Conservation (phyloP, 2,888 invertebrate species). For the Nymphalis urticae region DNA sequence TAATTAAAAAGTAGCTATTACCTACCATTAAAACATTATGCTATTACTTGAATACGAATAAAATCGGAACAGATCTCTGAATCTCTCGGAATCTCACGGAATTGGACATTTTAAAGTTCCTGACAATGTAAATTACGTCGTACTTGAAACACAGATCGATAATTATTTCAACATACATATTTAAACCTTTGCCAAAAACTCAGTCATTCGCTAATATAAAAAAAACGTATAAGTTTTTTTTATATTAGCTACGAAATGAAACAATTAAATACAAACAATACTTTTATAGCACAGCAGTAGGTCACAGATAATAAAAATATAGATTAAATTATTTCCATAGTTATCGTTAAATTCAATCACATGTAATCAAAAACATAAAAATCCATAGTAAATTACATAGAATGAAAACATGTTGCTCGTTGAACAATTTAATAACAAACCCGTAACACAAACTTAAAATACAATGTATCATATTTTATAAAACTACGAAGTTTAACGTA, state of each 20-base stretch:
- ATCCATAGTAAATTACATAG: neutral
- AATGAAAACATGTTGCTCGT: neutral
- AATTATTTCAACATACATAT: no score
- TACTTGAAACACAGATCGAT: no score
- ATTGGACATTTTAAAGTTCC: no score
- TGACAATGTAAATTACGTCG: no score
- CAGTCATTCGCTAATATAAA: no score
- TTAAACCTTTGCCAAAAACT: no score
- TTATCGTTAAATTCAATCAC: neutral
- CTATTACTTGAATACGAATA: no score
- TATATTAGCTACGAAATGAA: neutral
- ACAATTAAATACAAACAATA: neutral
- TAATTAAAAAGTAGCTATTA: no score
- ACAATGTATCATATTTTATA: constrained; percentile 7
- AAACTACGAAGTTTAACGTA: constrained; percentile 10
- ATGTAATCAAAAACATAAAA: constrained; percentile 1
- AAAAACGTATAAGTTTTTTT: no score
- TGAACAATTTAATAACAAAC: neutral
- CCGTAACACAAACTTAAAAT: neutral
- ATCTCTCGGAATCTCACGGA: no score
- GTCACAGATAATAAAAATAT: neutral
- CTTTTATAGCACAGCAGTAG: neutral
- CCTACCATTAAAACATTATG: no score
- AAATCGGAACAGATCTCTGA: no score
- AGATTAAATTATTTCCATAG: neutral